phyloP scores from a whole-genome alignment of 2,888 invertebrate species.

The Leptopilina drosophilae region DNA sequence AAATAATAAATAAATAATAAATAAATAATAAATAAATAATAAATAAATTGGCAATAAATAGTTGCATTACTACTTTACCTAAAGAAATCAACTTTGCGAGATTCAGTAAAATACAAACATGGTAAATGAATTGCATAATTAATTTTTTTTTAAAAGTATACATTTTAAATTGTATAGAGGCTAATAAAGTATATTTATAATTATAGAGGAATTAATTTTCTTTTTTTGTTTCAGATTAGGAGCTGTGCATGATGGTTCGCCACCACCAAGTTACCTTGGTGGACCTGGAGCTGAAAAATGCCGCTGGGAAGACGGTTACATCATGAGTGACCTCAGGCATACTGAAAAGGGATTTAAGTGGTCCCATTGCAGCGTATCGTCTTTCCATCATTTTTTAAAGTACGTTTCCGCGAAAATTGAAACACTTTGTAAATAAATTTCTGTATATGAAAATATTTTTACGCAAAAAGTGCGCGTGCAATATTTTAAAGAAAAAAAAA shows the following conservation, averaged over 20 bases:
- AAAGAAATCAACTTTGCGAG: too few species aligned
- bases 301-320: constrained; percentile 97
- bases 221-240: constrained; percentile 87
- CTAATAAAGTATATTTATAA: not conserved
- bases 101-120: not conserved
- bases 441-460: too few species aligned
- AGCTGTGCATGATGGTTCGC: constrained; percentile 97
- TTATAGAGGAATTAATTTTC: constrained; percentile 4
- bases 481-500: not conserved
- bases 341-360: constrained; percentile 96
- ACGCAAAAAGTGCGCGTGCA: not conserved
- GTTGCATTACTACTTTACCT: too few species aligned
- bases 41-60: too few species aligned
- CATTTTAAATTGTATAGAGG: not conserved
- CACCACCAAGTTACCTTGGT: constrained; percentile 94
- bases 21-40: too few species aligned
- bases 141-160: not conserved
- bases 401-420: constrained; percentile 69
- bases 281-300: constrained; percentile 97
- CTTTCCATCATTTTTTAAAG: constrained; percentile 97
- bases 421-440: constrained; percentile 17
- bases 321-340: constrained; percentile 96
- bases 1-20: too few species aligned
- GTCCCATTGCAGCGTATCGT: constrained; percentile 94
- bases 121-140: not conserved